phyloP scores from a whole-genome alignment of 2,797 vertebrate species.

The Pipistrellus pipistrellus region DNA sequence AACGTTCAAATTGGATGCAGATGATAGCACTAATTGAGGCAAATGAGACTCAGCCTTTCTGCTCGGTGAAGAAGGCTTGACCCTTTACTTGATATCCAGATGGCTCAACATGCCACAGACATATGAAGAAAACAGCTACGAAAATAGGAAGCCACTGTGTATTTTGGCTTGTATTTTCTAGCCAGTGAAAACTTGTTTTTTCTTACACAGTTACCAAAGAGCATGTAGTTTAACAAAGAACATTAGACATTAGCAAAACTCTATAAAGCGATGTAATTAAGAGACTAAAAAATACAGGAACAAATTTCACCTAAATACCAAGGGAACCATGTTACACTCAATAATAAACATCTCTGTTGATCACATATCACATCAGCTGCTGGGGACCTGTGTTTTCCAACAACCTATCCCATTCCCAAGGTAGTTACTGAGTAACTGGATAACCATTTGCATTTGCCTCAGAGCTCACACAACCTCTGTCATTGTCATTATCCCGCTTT shows the following conservation, averaged over 20 bases:
- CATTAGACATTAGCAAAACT: background rate
- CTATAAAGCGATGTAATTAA: background rate
- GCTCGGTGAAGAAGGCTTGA: background rate
- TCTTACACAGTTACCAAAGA: background rate
- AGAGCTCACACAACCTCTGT: background rate
- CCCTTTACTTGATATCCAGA: background rate
- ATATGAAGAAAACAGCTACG: constrained; percentile 34
- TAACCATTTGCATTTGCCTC: background rate
- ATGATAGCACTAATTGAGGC: background rate
- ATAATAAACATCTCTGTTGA: background rate
- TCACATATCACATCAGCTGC: background rate
- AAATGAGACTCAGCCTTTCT: background rate
- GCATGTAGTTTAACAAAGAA: constrained; percentile 5
- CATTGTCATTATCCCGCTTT: background rate
- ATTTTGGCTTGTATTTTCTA: constrained; percentile 34
- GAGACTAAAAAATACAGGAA: constrained; percentile 30
- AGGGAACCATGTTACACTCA: background rate
- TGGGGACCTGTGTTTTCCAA: constrained; percentile 18
- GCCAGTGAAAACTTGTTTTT: background rate
- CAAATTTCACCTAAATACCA: constrained; percentile 39
- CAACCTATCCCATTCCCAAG: background rate
- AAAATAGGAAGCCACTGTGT: background rate
- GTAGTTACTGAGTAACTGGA: background rate
- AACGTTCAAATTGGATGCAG: background rate
- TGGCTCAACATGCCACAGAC: background rate